Evolutionary conservation across 2,888 invertebrate genomes (phyloP), one percentile per base, ranked within the genome.

Genomic region (Pristionchus entomophagus): DNA sequence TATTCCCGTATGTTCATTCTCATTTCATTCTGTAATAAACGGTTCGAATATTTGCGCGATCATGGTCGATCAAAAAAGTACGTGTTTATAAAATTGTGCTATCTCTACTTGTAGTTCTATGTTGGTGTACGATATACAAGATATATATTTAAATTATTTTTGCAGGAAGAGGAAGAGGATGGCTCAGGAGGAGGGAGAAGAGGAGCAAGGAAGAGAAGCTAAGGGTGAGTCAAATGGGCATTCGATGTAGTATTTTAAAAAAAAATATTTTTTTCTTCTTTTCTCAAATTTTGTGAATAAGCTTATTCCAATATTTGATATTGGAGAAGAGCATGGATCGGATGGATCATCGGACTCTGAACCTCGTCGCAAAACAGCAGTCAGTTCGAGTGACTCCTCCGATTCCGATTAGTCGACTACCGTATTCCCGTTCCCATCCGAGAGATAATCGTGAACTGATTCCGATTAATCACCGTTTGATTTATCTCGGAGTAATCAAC

Each of bases 371-470:
- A 3, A 14, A 29, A 49, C 17, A 6, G 5, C 22, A 35, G 35
- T 32, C 56, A 81, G 81, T 56, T 81, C 81, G 12, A 81, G 56
- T 56, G n/a, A n/a, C n/a, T 53, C 32, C 38, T 56, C 56, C 38
- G 81, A 81, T 56, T 81, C 81, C 26, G 81, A 81, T 56, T 81
- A 81, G 38, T 56, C 29, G 26, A 78, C 29, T 49, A 49, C 45
- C 45, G 41, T 78, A 26, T 29, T 38, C 38, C 77, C 49, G 8
- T 29, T 78, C 49, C 73, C 73, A 41, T 12, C 6, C 41, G 19
- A 78, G 6, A 32, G 17, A 38, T 2, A 19, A 69, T 69, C 65
- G n/a, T 41, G 41, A 26, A 77, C 26, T 51, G 45, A 73, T 41
- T 45, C 14, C 45, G 6, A 6, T 14, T 14, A 29, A 32, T 62